Percentiles rank a stretch among this genome's conserved stretches.
phyloP scores from a whole-genome alignment of 1,140 invertebrate genomes.

The Tetragonula clypearis region DNA sequence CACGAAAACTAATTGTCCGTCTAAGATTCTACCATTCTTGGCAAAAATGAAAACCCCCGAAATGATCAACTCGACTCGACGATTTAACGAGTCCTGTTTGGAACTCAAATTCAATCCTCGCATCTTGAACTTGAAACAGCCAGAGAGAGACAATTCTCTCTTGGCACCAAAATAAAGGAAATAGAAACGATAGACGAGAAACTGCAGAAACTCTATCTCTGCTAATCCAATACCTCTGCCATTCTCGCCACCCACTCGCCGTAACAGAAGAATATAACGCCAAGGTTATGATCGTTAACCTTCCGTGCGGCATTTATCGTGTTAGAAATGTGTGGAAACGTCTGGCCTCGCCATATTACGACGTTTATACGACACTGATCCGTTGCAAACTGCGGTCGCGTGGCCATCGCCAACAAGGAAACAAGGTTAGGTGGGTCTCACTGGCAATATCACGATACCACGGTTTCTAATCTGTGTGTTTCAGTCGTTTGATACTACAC shows the following conservation, averaged over 20 bases:
- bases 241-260: background rate
- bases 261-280: background rate
- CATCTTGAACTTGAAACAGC: background rate
- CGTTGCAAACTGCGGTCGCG: constrained; percentile 10
- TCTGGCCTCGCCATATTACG: background rate
- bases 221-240: background rate
- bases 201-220: background rate
- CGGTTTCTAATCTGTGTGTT: background rate
- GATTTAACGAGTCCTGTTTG: background rate
- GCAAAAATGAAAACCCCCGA: background rate
- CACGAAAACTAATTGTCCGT: background rate
- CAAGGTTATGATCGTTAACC: background rate
- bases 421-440: background rate
- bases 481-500: background rate
- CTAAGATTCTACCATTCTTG: background rate
- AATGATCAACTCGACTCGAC: background rate
- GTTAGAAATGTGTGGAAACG: background rate
- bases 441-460: constrained; percentile 1
- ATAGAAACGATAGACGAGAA: background rate
- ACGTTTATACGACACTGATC: constrained; percentile 37
- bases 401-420: background rate
- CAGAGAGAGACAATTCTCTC: background rate
- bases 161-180: background rate
- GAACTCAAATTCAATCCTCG: background rate
- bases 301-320: constrained; percentile 5